Evolutionary conservation across 2,888 invertebrate species (phyloP), one percentile per base, ranked within the genome.

Genomic region (Plusia festucae): DNA sequence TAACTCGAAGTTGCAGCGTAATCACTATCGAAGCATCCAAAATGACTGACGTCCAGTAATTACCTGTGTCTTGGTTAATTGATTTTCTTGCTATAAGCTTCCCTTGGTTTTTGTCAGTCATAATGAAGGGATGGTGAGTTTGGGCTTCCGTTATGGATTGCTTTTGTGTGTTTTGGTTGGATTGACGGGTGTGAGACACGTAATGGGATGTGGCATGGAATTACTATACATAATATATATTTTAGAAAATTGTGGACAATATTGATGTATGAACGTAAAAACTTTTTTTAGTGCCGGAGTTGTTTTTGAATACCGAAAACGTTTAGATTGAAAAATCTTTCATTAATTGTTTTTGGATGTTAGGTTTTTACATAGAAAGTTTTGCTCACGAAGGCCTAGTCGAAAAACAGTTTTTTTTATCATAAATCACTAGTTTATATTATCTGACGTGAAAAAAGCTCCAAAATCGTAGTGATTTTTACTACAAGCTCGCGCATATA

Each of bases 11-110:
- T 32, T 53, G 51, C 44, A 22, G 32, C 49, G 57, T 55, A 18
- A 46, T 57, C 34, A 44, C 60, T 7, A 51, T 51, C 34, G 44
- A 32, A 60, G 53, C 59, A 32, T 51, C 57, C 57, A n/a, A 53
- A 11, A 59, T 78, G 78, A 79, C 73, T 64, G 79, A 81, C 68
- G 61, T 34, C 49, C 40, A 15, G 65, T 81, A 79, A 81, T 81
- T 81, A 79, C 76, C 65, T 79, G 78, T 55, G 57, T 63, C 54
- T 60, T 66, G 40, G 78, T 70, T 68, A 81, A 78, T 79, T 78
- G 81, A 79, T 81, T 79, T 67, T 53, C 65, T 62, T 60, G 60
- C 53, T 53, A 32, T 73, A 62, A 59, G 53, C 40, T 68, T 60
- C 72, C 40, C 49, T 52, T 53, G 30, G 53, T 73, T 69, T 77